Base-by-base conservation (phyloP, 2,113 vertebrate genomes). In the Gavialis gangeticus region DNA sequence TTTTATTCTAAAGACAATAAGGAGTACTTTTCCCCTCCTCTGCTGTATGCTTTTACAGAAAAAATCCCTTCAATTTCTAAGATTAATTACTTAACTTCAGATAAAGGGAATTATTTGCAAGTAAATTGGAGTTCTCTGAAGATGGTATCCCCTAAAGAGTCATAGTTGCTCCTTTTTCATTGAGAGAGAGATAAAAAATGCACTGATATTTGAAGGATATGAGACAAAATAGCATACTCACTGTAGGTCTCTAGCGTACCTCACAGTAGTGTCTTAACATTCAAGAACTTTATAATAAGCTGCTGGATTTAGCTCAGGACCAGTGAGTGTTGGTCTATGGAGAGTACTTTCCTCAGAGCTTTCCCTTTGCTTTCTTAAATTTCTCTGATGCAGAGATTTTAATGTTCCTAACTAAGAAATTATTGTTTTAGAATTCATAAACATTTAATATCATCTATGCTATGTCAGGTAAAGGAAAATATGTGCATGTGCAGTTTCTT, bases 61-160 rank as follows among this genome's bases (percentile, higher is more conserved):
- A 91, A 93, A 96, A 80, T 73, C 56, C 76, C 85, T 85, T 85
- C 79, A 86, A 21, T 55, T 56, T 97, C 91, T 96, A 87, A 88
- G 76, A 91, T 90, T 80, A 95, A 83, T 93, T 94, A 78, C 85
- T 88, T 85, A 87, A 91, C 27, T 90, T 87, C 71, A 94, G 84
- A 69, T 95, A 97, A 96, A 93, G 91, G 76, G 63, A 46, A 85
- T 96, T 91, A 79, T 95, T 91, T 97, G 83, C 87, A 84, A 96
- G 76, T 94, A 87, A 89, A 83, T 85, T 90, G 54, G 84, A 85
- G 92, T 95, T 89, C 89, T 95, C 87, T 84, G 69, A 95, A 96
- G 95, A 95, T 84, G 92, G 66, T 95, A 93, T 92, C 79, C 95
- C 81, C 91, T 83, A 87, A 96, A 97, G 95, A 95, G 71, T 76